Percentiles rank a stretch among this genome's conserved stretches.
phyloP scores from a whole-genome alignment of 2,797 vertebrate genomes.

The Siniperca undulata region DNA sequence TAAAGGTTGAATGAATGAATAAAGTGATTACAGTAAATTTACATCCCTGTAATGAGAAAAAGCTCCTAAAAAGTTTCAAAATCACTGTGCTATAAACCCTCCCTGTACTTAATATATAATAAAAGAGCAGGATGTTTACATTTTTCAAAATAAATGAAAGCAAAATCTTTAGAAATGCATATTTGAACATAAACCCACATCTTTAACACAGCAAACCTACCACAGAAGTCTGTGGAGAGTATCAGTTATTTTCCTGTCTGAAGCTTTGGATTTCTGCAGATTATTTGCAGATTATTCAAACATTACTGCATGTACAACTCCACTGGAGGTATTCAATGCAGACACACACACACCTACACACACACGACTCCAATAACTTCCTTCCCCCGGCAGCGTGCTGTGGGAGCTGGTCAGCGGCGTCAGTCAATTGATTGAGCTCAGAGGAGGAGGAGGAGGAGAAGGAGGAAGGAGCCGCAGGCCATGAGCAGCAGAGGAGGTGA shows the following conservation, averaged over 20 bases:
- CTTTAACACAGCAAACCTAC: not conserved
- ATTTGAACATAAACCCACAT: not conserved
- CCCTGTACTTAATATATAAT: not conserved
- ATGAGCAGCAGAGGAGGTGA: constrained; percentile 79
- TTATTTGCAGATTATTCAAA: constrained; percentile 54
- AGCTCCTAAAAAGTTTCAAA: not conserved
- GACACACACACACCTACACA: constrained; percentile 46
- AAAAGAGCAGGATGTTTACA: too few species aligned
- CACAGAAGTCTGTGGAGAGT: constrained; percentile 9
- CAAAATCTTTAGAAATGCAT: not conserved
- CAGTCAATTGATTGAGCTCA: constrained; percentile 80
- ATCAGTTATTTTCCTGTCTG: constrained; percentile 13
- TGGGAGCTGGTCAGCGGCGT: constrained; percentile 78
- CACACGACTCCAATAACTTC: constrained; percentile 77
- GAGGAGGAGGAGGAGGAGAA: constrained; percentile 69
- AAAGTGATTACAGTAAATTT: not conserved
- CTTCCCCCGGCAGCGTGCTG: constrained; percentile 72
- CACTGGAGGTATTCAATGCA: constrained; percentile 45
- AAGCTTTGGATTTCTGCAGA: constrained; percentile 20
- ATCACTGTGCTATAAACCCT: not conserved
- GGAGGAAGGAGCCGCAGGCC: constrained; percentile 83
- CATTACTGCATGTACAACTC: constrained; percentile 29
- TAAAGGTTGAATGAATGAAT: too few species aligned
- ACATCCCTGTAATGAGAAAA: not conserved
- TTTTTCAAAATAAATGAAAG: not conserved